phyloP scores from a whole-genome alignment of 2,888 invertebrate genomes.

The Phortica okadai region DNA sequence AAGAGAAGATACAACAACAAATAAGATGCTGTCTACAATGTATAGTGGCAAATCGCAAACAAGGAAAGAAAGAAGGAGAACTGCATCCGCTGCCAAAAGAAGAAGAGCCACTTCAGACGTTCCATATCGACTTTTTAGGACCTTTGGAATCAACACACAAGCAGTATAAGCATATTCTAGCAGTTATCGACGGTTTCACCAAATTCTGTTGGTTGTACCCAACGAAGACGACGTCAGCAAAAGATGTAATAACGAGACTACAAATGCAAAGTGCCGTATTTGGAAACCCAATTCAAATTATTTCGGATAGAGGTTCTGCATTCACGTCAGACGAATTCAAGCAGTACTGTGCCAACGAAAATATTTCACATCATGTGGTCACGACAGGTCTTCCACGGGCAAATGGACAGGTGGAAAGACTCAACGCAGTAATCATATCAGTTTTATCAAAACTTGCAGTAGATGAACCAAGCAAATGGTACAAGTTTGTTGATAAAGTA shows the following conservation, averaged over 20 bases:
- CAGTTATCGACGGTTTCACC: not conserved
- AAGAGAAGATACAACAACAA: not conserved
- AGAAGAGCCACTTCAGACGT: constrained; percentile 23
- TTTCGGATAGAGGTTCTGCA: constrained; percentile 18
- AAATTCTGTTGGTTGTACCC: too few relatives aligned
- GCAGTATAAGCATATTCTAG: constrained; percentile 31
- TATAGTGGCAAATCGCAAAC: constrained; percentile 4
- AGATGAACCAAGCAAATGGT: constrained; percentile 23
- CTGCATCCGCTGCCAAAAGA: constrained; percentile 30
- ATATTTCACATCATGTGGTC: constrained; percentile 4
- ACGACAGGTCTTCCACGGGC: constrained; percentile 18
- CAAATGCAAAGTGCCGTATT: constrained; percentile 14
- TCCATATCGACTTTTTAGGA: constrained; percentile 30
- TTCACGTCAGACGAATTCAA: constrained; percentile 22
- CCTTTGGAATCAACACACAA: constrained; percentile 20
- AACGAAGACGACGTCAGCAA: too few relatives aligned
- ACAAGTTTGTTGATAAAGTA: constrained; percentile 24
- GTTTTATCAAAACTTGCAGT: not conserved
- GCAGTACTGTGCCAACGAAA: not conserved
- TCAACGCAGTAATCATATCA: constrained; percentile 5
- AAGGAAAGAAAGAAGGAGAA: constrained; percentile 23
- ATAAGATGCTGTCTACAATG: constrained; percentile 14
- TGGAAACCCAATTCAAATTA: constrained; percentile 16
- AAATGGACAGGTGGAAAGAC: constrained; percentile 28
- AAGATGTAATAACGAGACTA: not conserved